Conservation (phyloP, 2,797 vertebrate genomes). For the Helostoma temminkii region DNA sequence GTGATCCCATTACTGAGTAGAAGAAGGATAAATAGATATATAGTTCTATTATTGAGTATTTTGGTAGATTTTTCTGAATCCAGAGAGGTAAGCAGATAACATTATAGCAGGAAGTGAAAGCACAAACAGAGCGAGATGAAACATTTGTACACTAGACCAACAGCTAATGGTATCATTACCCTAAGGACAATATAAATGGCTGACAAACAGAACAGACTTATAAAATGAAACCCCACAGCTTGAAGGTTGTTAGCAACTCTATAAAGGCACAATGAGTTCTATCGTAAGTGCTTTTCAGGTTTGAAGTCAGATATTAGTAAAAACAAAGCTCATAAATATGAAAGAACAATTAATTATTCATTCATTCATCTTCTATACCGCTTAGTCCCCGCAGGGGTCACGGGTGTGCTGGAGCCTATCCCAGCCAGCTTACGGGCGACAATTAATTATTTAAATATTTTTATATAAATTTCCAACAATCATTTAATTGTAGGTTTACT, state of each 20-base stretch:
- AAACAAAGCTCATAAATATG: not conserved
- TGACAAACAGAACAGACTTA: constrained; percentile 2
- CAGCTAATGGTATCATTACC: constrained; percentile 37
- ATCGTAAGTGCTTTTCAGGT: not conserved
- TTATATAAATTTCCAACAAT: no score
- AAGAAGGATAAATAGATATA: not conserved
- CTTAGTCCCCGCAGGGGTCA: no score
- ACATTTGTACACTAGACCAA: not conserved
- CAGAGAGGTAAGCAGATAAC: constrained; percentile 16
- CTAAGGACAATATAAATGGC: constrained; percentile 26
- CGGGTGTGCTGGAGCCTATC: no score
- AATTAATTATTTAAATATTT: not conserved
- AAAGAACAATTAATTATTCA: no score
- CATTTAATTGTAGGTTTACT: no score
- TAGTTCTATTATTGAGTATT: constrained; percentile 25
- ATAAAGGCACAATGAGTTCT: not conserved
- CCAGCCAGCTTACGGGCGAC: no score
- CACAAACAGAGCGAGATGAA: constrained; percentile 8
- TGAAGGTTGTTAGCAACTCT: not conserved
- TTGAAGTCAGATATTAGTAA: not conserved
- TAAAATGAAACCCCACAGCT: not conserved
- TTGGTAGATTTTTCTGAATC: constrained; percentile 35
- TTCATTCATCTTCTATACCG: no score
- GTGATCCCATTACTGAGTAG: constrained; percentile 38
- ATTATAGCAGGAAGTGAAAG: constrained; percentile 41